Percentiles rank a stretch among this genome's conserved stretches.
Conservation (phyloP, 1,140 invertebrate genomes). For the Drosophila azteca region DNA sequence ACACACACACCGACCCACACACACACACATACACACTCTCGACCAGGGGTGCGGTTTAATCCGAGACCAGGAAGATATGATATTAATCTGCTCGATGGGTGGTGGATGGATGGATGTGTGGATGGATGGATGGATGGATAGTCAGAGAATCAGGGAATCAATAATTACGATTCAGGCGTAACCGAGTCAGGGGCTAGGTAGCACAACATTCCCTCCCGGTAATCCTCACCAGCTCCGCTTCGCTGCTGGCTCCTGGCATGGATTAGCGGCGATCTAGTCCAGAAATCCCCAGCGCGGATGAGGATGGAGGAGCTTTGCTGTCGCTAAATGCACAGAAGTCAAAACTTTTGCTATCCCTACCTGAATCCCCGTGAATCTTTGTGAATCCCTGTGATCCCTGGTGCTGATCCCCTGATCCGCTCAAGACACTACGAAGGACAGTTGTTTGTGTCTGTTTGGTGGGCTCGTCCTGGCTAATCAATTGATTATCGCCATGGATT, state of each 20-base stretch:
- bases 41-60: slow-evolving; percentile 69
- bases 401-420: slow-evolving; percentile 22
- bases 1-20: slow-evolving; percentile 4
- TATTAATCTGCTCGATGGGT: slow-evolving; percentile 42
- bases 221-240: slow-evolving; percentile 20
- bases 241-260: not conserved
- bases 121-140: no score
- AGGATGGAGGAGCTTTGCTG: slow-evolving; percentile 44
- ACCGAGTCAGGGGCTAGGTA: slow-evolving; percentile 49
- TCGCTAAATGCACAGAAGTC: slow-evolving; percentile 32
- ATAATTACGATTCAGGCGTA: slow-evolving; percentile 53
- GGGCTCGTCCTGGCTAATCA: slow-evolving; percentile 46
- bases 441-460: slow-evolving; percentile 42
- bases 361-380: slow-evolving; percentile 1
- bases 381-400: slow-evolving; percentile 1
- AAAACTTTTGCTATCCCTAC: slow-evolving; percentile 54
- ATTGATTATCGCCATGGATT: slow-evolving; percentile 46
- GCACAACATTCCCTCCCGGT: slow-evolving; percentile 30
- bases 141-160: slow-evolving; percentile 26
- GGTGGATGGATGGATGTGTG: not conserved
- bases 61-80: slow-evolving; percentile 64
- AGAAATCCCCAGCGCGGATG: slow-evolving; percentile 29
- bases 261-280: slow-evolving; percentile 34
- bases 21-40: not conserved
- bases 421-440: not conserved